Evolutionary conservation across 2,888 invertebrate genomes (phyloP), one percentile per base, ranked within the genome.

Genomic region (Ormyrus rosae): DNA sequence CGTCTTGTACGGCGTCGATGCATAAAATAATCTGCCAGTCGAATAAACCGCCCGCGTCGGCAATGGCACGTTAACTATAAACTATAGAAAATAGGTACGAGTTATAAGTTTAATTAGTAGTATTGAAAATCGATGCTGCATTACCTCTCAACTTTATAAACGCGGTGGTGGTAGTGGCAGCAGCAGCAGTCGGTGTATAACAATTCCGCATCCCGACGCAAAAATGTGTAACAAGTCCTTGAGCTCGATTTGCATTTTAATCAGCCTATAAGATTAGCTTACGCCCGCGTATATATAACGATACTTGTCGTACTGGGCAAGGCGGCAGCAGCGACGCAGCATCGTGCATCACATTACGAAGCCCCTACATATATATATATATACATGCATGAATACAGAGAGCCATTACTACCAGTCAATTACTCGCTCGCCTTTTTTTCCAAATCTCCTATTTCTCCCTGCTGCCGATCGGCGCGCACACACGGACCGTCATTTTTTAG

Each of bases 221-320:
- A 77, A 71, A 67, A 67, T n/a, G 19, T 46, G n/a, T 19, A 71
- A 60, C 51, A 71, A 71, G 73, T 77, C 68, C 75, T 60, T n/a
- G 48, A 63, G 51, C 70, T 74, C 72, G 71, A 82, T 82, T 80
- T 80, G 80, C 82, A 82, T 82, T 80, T 82, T 82, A 82, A 82
- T 82, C 80, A 75, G 55, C 60, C 67, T n/a, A 63, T 79, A 79
- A 79, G 64, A 73, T 55, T 76, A 79, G 76, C 76, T 79, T 68
- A 78, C 78, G 70, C 72, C 71, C 34, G 34, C 55, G 63, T 75
- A 65, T 19, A 34, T 34, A 67, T 64, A 75, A 34, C 63, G 65
- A 70, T 51, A 69, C 65, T 56, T 63, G 53, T 64, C 58, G 34
- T 34, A 4, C 34, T 0, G 34, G 34, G 34, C 34, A 34, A 34